Base-by-base conservation (phyloP, 2,888 invertebrate species). In the Pegoplata infirma region DNA sequence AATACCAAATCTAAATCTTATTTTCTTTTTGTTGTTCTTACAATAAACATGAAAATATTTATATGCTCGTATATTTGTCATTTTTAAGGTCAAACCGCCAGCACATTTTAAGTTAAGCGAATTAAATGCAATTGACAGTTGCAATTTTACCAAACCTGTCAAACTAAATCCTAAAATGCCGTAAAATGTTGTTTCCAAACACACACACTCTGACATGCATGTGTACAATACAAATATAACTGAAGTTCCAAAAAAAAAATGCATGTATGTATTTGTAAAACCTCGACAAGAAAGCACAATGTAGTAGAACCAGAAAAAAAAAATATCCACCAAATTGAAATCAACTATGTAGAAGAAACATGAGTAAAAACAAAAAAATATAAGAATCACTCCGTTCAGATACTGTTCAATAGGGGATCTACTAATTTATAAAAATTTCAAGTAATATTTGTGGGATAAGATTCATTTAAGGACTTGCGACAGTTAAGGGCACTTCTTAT, bases 111-210 rank as follows among this genome's bases (percentile, higher is more conserved):
- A 76, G 74, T 76, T 63, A 63, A 78, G 78, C 84, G 83, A 85
- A 85, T 84, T 87, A 85, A 85, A 87, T 87, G 87, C 86, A 87
- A 87, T 87, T 87, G 87, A 87, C 87, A 87, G 87, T 85, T 85
- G 87, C 86, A 87, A 87, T 87, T 87, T 86, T 83, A 82, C 83
- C 82, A 84, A 83, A 84, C 81, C 86, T 87, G 87, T 87, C 87
- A 86, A 83, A 67, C 82, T 81, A 83, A 81, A 86, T 85, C 86
- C 84, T 86, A 84, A 83, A 84, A 83, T 83, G 82, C 84, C 85
- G 83, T 80, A 80, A 82, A 80, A 73, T 80, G 64, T 55, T 75
- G 76, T 8, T 5, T 59, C 63, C 66, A 80, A 61, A 68, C 40
- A 68, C 55, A 53, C 58, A 64, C n/a, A 16, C 40, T 61, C 28